Percentiles rank a stretch among this genome's conserved stretches.
phyloP scores from a whole-genome alignment of 2,888 invertebrate genomes.

The Athetis lepigone region DNA sequence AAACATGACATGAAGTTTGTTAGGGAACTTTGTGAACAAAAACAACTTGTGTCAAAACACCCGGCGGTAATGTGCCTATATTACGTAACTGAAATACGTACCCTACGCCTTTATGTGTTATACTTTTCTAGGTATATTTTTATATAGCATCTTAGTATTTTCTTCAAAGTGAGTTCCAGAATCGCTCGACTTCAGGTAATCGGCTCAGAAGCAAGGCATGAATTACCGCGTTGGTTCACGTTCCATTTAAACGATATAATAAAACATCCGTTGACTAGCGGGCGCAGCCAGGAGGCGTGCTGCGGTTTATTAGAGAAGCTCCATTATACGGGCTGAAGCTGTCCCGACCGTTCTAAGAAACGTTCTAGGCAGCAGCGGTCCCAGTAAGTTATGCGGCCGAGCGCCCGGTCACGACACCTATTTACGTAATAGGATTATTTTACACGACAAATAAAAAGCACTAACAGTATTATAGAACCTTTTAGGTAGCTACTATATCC shows the following conservation, averaged over 20 bases:
- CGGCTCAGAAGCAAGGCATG: conserved; percentile 44
- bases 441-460: conserved; percentile 28
- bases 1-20: conserved; percentile 47
- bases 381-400: conserved; percentile 49
- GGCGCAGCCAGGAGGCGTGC: conserved; percentile 50
- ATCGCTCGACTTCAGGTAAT: conserved; percentile 35
- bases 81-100: conserved; percentile 30
- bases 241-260: conserved; percentile 61
- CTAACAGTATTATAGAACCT: conserved; percentile 27
- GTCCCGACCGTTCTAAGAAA: conserved; percentile 35
- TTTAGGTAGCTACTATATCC: conserved; percentile 36
- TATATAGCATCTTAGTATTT: conserved; percentile 9
- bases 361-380: conserved; percentile 2
- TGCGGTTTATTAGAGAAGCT: conserved; percentile 52
- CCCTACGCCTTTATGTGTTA: conserved; percentile 13
- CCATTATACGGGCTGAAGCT: conserved; percentile 40
- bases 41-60: conserved; percentile 40
- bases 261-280: conserved; percentile 39
- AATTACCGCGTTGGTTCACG: conserved; percentile 47
- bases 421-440: conserved; percentile 56
- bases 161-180: conserved; percentile 10
- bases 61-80: conserved; percentile 23
- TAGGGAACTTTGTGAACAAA: conserved; percentile 44
- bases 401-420: conserved; percentile 45
- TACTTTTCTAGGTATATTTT: conserved; percentile 13